Conservation (phyloP, 2,113 vertebrate species). For the Reinhardtius hippoglossoides region DNA sequence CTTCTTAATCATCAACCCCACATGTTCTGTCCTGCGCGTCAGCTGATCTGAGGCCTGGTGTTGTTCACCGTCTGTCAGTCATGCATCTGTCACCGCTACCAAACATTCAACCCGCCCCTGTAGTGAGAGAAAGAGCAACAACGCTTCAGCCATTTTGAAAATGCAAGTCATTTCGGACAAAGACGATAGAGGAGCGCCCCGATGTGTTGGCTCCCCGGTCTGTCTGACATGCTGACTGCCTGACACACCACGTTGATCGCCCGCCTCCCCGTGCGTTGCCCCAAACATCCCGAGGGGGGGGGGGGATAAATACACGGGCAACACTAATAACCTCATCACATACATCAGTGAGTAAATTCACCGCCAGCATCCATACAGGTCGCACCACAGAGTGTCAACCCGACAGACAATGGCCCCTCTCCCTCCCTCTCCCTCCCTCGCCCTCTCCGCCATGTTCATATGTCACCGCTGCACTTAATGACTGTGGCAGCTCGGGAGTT, state of each 20-base stretch:
- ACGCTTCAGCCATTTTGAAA: slow-evolving; percentile 26
- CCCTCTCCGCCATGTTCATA: slow-evolving; percentile 13
- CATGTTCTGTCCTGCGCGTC: no score
- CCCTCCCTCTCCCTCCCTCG: background rate
- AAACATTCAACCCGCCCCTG: background rate
- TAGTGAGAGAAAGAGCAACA: slow-evolving; percentile 6
- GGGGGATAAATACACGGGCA: slow-evolving; percentile 14
- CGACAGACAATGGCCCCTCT: slow-evolving; percentile 28
- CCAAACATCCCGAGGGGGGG: slow-evolving; percentile 3
- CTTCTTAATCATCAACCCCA: slow-evolving; percentile 1
- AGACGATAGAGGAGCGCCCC: background rate
- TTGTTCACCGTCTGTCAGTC: slow-evolving; percentile 14
- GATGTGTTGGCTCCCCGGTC: slow-evolving; percentile 24
- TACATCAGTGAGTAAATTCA: slow-evolving; percentile 18
- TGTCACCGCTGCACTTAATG: slow-evolving; percentile 39
- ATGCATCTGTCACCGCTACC: slow-evolving; percentile 25
- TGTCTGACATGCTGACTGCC: slow-evolving; percentile 43
- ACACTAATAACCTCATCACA: slow-evolving; percentile 40
- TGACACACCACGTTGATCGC: background rate
- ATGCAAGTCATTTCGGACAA: slow-evolving; percentile 19
- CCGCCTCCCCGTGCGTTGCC: no score
- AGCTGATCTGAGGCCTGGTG: background rate
- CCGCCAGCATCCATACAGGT: slow-evolving; percentile 1
- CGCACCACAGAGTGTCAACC: slow-evolving; percentile 14
- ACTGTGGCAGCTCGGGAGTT: slow-evolving; percentile 15